These are phyloP conservation scores for Pinna nobilis DNA, from an alignment of 1,140 invertebrate species.

Conservation along the genomic window DNA sequence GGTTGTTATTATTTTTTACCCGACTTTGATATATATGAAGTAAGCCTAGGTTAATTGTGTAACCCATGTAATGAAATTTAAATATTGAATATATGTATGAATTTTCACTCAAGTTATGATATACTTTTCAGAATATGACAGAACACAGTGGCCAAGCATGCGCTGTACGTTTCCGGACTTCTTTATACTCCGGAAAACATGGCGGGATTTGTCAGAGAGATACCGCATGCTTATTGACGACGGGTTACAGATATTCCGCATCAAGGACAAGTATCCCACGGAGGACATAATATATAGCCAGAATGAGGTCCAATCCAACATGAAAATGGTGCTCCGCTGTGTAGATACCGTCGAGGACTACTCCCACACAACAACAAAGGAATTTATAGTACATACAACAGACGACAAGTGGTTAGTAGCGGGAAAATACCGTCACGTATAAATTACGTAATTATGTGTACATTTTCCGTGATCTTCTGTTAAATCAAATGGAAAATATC, in stretches of 20 bases:
- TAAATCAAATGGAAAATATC: neutral
- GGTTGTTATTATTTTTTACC: neutral
- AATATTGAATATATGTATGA: neutral
- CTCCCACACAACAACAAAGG: neutral
- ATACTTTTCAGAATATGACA: conserved; percentile 25
- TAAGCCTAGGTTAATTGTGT: too few relatives aligned
- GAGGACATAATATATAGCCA: conserved; percentile 8
- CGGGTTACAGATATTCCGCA: conserved; percentile 36
- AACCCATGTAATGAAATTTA: too few relatives aligned
- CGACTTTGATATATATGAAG: conserved; percentile 2
- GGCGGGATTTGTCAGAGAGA: conserved; percentile 43
- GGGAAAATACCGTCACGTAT: neutral
- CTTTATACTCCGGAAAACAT: conserved; percentile 33
- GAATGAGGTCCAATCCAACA: neutral
- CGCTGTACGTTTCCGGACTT: conserved; percentile 38
- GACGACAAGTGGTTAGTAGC: conserved; percentile 31
- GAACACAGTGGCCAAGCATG: conserved; percentile 21
- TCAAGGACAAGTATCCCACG: conserved; percentile 28
- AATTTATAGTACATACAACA: conserved; percentile 35
- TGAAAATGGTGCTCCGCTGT: conserved; percentile 4
- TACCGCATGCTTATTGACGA: conserved; percentile 39
- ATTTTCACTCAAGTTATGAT: neutral
- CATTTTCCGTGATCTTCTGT: neutral
- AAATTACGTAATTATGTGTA: neutral
- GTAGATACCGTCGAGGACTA: conserved; percentile 1